Evolutionary conservation across 2,888 invertebrate species (phyloP), one percentile per base, ranked within the genome.

Genomic region (Ypsolopha sequella): DNA sequence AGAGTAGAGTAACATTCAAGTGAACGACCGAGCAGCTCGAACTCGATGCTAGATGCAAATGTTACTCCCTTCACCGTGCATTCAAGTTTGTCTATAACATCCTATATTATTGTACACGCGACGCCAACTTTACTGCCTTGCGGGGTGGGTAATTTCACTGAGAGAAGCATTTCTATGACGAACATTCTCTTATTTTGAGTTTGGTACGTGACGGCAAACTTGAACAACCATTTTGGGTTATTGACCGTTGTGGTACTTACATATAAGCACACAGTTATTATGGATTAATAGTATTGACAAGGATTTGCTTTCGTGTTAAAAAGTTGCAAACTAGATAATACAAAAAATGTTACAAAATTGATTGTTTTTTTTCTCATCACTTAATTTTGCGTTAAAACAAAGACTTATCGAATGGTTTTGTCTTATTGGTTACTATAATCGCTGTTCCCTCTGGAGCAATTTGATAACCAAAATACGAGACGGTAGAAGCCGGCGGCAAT

Each of bases 11-110:
- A 47, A 36, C 47, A 47, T 49, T 49, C 41, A 41, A 33, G 49
- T 49, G 39, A 49, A 49, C 49, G 49, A 49, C 49, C 49, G 49
- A 39, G n/a, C 41, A 10, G 41, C 49, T 11, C 24, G 36, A 47
- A 10, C 36, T 11, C 36, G 47, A 14, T 47, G 47, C 47, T 24
- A 47, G 36, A 47, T 47, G 36, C 36, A 47, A 8, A 46, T 9
- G 24, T 7, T 7, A 43, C 24, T 43, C 14, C 14, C 43, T 43
- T 43, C 43, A 24, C 43, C 9, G 24, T 24, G 24, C 43, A 43
- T 43, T 13, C 43, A 14, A 13, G 43, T 24, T 43, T 9, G n/a
- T 24, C 43, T 43, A 43, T 13, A 24, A 47, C 47, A 46, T 35
- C 35, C 34, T 44, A 35, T 46, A 24, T 24, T 43, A 43, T 43